Base-by-base conservation (phyloP, 2,113 vertebrate genomes). In the Pomatostomus ruficeps region DNA sequence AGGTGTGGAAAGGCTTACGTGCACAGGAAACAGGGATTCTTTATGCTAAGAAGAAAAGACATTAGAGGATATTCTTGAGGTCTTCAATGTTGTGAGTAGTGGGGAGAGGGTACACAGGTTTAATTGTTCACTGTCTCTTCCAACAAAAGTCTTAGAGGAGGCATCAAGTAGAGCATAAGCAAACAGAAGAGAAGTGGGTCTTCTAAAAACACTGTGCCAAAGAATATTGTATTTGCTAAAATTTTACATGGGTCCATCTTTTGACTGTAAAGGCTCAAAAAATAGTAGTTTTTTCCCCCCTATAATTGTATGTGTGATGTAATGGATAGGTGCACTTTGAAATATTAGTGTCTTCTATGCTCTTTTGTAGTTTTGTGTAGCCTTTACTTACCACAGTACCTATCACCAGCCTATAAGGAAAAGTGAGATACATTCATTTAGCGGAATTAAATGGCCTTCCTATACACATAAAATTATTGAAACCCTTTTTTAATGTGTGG, bases 201-300 rank as follows among this genome's bases (percentile, higher is more conserved):
- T 23, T 74, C 35, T 35, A 49, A 74, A 88, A 89, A 35, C 6
- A 17, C 10, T 22, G 18, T 75, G 12, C 13, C 45, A 54, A 82
- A 62, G 10, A 62, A 24, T 59, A 14, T 3, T 21, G 19, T 14
- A 19, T 66, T 77, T 74, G 14, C 45, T 73, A 35, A 21, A 89
- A 71, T 61, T 77, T 91, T 76, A 23, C 4, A 1, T 45, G 24
- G 13, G 8, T 62, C 45, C 1, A 3, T 33, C 62, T 86, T 42
- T 42, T 94, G 38, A 71, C 12, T 11, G 16, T 77, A 22, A 9
- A 9, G 23, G 24, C 43, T 74, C 9, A 52, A 76, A 74, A 68
- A 46, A 15, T 10, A 22, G 3, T 6, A 11, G 3, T 11, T 6
- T 63, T 38, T 28, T 31, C 4, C 7, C 2, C 31, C 3, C 19